These are phyloP conservation scores for Polypedilum vanderplanki DNA, from an alignment of 1,140 invertebrate genomes.

Conservation along the genomic window DNA sequence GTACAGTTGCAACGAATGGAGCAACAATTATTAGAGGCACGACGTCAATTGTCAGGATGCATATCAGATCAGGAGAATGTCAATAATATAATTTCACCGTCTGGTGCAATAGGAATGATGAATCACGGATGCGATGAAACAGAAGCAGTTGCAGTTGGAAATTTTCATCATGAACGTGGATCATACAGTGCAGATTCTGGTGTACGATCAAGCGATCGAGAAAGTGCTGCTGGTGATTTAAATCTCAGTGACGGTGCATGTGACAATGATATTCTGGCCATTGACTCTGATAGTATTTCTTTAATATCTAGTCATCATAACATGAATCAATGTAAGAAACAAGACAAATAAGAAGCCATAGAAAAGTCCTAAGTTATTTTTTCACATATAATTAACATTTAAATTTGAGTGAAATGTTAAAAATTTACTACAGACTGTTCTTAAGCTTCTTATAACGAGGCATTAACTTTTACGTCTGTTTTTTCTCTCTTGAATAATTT, in stretches of 20 bases:
- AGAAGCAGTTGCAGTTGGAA: slow-evolving; percentile 51
- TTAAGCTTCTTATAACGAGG: too few species aligned
- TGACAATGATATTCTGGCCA: slow-evolving; percentile 42
- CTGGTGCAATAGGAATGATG: slow-evolving; percentile 43
- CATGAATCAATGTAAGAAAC: slow-evolving; percentile 71
- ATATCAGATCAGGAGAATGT: slow-evolving; percentile 66
- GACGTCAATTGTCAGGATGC: slow-evolving; percentile 63
- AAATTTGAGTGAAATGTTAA: too few species aligned
- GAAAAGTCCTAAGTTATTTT: too few species aligned
- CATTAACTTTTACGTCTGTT: neutral
- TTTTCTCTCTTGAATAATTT: neutral
- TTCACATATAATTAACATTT: too few species aligned
- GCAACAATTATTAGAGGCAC: slow-evolving; percentile 71
- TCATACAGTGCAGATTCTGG: slow-evolving; percentile 83
- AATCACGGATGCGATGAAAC: slow-evolving; percentile 53
- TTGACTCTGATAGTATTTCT: slow-evolving; percentile 43
- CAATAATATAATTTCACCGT: slow-evolving; percentile 45
- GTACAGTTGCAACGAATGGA: slow-evolving; percentile 75
- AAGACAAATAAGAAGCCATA: neutral
- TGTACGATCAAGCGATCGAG: slow-evolving; percentile 67
- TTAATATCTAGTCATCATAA: slow-evolving; percentile 50
- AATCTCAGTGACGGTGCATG: slow-evolving; percentile 43
- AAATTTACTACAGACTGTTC: too few species aligned
- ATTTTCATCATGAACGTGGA: slow-evolving; percentile 52
- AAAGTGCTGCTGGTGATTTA: slow-evolving; percentile 56